Conservation (phyloP, 2,113 vertebrate species). For the Oncorhynchus kisutch region DNA sequence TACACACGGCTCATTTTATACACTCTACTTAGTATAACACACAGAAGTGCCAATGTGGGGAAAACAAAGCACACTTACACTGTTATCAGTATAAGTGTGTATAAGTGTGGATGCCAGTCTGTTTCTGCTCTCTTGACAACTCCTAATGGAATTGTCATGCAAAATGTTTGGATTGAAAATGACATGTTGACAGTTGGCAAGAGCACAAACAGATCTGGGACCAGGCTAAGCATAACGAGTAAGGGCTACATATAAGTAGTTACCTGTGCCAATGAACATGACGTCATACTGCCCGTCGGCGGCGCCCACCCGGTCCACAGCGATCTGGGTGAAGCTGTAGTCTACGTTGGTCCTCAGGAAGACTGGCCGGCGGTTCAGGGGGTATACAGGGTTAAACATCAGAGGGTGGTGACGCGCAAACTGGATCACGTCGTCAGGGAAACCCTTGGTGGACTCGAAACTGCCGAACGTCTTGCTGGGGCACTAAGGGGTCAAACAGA, state of each 20-base stretch:
- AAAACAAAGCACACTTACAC: no score
- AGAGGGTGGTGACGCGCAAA: constrained; percentile 95
- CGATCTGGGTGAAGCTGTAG: constrained; percentile 88
- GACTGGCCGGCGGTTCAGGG: constrained; percentile 81
- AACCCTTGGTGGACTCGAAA: constrained; percentile 94
- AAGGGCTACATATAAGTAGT: no score
- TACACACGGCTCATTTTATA: no score
- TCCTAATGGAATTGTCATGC: no score
- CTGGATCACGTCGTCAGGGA: constrained; percentile 95
- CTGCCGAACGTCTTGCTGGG: constrained; percentile 97
- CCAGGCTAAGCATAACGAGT: no score
- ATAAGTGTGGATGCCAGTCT: no score
- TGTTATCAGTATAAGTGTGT: no score
- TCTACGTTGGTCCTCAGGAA: constrained; percentile 83
- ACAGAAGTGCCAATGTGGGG: no score
- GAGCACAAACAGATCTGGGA: background rate
- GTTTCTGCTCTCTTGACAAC: no score
- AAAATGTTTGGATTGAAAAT: no score
- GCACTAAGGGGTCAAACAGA: constrained; percentile 73
- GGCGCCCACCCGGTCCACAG: constrained; percentile 85
- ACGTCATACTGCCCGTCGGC: constrained; percentile 92
- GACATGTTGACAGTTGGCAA: no score
- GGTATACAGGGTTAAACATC: constrained; percentile 91
- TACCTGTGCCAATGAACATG: constrained; percentile 97
- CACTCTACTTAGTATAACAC: background rate